A percentile compares a stretch with the other conserved stretches of the same genome.
These are phyloP conservation scores for Tachysurus fulvidraco DNA, from an alignment of 2,113 vertebrate species.

Conservation along the genomic window DNA sequence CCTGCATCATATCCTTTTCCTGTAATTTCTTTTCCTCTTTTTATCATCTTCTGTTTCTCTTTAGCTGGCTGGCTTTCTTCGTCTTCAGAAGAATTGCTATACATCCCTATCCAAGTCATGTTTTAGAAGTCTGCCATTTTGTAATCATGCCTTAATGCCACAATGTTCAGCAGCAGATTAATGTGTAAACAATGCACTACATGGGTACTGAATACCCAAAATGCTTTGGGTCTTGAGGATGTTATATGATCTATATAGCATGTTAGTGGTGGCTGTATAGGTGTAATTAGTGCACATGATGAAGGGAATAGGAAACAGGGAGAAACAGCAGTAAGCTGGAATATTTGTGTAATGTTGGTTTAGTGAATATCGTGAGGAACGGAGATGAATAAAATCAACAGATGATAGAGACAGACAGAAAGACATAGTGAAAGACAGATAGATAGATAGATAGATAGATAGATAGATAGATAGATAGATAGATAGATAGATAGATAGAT, in stretches of 20 bases:
- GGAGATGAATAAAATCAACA: neutral
- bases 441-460: neutral
- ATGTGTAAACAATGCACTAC: neutral
- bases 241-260: neutral
- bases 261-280: neutral
- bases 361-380: neutral
- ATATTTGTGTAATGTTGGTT: neutral
- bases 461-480: neutral
- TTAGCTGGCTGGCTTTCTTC: neutral
- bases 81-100: neutral
- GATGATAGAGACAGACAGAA: neutral
- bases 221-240: neutral
- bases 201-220: neutral
- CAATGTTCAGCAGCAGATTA: neutral
- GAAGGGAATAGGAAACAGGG: neutral
- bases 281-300: neutral
- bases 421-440: neutral
- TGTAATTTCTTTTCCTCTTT: neutral
- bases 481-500: neutral
- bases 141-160: neutral
- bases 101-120: neutral
- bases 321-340: neutral
- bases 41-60: neutral
- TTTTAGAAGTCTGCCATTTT: slow-evolving; percentile 3
- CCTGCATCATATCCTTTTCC: neutral